These are phyloP conservation scores for Nowickia ferox DNA, from an alignment of 2,888 invertebrate species.

Conservation along the genomic window DNA sequence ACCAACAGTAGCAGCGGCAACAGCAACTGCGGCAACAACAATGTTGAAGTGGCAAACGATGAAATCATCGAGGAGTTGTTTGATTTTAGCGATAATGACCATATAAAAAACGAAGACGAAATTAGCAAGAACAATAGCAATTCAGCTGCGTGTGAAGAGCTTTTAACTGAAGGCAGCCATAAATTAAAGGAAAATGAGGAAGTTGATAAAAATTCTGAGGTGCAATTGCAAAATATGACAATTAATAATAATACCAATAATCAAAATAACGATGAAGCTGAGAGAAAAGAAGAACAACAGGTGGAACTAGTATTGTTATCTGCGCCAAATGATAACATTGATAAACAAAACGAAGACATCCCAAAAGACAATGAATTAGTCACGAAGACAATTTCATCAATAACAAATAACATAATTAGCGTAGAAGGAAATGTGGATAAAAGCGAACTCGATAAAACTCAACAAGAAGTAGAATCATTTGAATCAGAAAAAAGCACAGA, in stretches of 20 bases:
- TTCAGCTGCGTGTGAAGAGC: neutral
- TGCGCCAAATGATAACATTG: conserved; percentile 56
- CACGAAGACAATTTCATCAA: neutral
- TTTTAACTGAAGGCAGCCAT: conserved; percentile 11
- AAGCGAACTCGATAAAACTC: conserved; percentile 22
- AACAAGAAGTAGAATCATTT: neutral
- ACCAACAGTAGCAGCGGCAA: neutral
- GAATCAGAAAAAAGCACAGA: neutral
- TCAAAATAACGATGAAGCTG: conserved; percentile 72
- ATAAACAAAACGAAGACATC: conserved; percentile 52
- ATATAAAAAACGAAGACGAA: conserved; percentile 41
- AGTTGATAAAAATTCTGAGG: conserved; percentile 11
- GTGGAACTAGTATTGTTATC: conserved; percentile 18
- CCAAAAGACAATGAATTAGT: conserved; percentile 30
- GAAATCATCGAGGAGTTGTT: conserved; percentile 80
- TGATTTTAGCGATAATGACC: conserved; percentile 78
- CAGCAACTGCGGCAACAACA: conserved; percentile 39
- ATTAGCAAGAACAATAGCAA: conserved; percentile 27
- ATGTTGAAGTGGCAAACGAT: conserved; percentile 74
- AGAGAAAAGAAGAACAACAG: conserved; percentile 30
- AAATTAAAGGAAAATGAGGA: conserved; percentile 24
- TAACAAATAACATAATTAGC: conserved; percentile 10
- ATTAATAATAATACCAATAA: conserved; percentile 61
- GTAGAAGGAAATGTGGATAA: conserved; percentile 29
- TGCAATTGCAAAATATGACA: conserved; percentile 32